phyloP scores from a whole-genome alignment of 2,888 invertebrate genomes.

The Drosophila pseudotalamancana region DNA sequence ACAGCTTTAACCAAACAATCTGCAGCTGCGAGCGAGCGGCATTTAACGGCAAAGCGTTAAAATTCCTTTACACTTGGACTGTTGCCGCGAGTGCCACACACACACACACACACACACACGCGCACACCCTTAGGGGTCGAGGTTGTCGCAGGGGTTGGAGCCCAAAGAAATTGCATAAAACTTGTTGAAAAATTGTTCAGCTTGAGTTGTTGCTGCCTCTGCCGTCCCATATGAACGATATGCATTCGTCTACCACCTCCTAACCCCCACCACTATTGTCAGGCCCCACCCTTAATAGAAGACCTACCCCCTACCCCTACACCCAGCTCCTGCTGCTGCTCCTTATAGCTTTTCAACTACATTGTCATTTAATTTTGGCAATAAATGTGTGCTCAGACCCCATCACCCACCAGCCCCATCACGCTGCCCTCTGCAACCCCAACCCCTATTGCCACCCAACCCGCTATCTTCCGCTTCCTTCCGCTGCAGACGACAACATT shows the following conservation, averaged over 20 bases:
- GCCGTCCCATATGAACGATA: constrained; percentile 44
- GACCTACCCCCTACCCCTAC: background rate
- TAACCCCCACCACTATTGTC: no score
- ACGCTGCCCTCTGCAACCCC: background rate
- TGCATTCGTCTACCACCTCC: constrained; percentile 11
- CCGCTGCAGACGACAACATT: constrained; percentile 59
- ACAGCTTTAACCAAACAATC: constrained; percentile 72
- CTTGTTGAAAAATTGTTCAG: constrained; percentile 75
- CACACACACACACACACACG: background rate
- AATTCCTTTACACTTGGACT: constrained; percentile 78
- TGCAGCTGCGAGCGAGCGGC: constrained; percentile 61
- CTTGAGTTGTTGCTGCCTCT: constrained; percentile 29
- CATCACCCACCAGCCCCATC: background rate
- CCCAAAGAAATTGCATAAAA: constrained; percentile 61
- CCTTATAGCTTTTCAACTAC: constrained; percentile 64
- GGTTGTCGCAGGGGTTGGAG: background rate
- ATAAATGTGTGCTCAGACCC: constrained; percentile 66
- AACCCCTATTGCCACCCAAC: background rate
- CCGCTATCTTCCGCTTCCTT: constrained; percentile 3
- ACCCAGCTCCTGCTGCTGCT: background rate
- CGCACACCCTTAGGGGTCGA: background rate
- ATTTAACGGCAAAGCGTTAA: constrained; percentile 68
- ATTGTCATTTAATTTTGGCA: constrained; percentile 82
- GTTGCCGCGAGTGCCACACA: constrained; percentile 51
- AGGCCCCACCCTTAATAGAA: background rate